Conservation (phyloP, 2,797 vertebrate species). For the Mus minutoides region DNA sequence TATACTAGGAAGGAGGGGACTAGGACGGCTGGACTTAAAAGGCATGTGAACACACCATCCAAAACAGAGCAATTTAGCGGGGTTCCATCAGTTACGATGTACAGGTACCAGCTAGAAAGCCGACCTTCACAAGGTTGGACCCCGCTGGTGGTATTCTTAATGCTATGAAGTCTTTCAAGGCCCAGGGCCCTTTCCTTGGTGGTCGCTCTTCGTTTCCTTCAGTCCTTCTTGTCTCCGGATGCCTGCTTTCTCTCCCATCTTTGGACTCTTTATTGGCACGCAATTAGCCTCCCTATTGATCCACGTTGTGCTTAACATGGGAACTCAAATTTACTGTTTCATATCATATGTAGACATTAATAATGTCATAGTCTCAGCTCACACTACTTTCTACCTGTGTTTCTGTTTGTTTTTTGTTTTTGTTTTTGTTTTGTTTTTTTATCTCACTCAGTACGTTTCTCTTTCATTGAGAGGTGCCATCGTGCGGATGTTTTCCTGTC, state of each 20-base stretch:
- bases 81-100: not conserved
- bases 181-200: not conserved
- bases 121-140: constrained; percentile 55
- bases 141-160: constrained; percentile 23
- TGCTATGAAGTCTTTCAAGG: not conserved
- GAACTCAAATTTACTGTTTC: constrained; percentile 26
- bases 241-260: not conserved
- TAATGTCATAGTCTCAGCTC: not conserved
- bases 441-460: not conserved
- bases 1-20: not conserved
- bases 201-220: not conserved
- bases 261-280: not conserved
- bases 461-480: not conserved
- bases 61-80: constrained; percentile 50
- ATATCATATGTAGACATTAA: not conserved
- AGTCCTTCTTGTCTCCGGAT: not conserved
- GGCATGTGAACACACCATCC: constrained; percentile 18
- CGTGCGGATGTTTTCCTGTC: not conserved
- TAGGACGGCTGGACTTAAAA: constrained; percentile 23
- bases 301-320: not conserved
- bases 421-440: not conserved
- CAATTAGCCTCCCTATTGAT: constrained; percentile 25
- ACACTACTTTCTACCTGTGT: not conserved
- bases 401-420: not conserved
- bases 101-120: constrained; percentile 47